phyloP scores from a whole-genome alignment of 2,113 vertebrate species.

The Toxostoma redivivum region DNA sequence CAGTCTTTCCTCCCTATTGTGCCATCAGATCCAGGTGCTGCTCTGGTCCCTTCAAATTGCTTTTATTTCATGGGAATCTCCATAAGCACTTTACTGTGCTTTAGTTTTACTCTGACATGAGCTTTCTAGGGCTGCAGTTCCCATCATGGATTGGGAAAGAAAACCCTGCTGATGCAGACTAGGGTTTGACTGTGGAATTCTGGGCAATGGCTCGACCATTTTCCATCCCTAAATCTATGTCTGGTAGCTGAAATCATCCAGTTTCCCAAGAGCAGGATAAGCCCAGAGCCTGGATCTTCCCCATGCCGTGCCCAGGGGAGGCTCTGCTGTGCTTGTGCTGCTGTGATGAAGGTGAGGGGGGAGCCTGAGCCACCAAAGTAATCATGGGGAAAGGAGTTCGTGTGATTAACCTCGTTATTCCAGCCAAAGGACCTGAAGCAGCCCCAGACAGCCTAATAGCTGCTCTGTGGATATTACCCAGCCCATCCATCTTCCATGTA shows the following conservation, averaged over 20 bases:
- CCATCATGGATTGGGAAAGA: not conserved
- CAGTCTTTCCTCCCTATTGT: not conserved
- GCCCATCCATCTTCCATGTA: slow-evolving; percentile 6
- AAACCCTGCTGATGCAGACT: not conserved
- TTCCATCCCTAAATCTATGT: not conserved
- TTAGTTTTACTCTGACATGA: not conserved
- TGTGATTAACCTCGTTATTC: slow-evolving; percentile 31
- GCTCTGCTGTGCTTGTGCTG: not conserved
- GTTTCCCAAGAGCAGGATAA: not conserved
- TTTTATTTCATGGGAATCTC: not conserved
- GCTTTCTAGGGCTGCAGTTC: not conserved
- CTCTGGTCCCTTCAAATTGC: not conserved
- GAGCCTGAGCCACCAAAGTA: not conserved
- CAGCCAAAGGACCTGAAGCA: not conserved
- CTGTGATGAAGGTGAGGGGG: not conserved
- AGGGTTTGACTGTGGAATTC: not conserved
- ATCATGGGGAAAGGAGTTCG: not conserved
- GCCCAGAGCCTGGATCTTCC: not conserved
- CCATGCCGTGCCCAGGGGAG: not conserved
- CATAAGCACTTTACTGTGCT: not conserved
- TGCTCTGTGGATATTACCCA: not conserved
- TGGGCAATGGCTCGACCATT: not conserved
- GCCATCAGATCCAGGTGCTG: not conserved
- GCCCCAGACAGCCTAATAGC: not conserved
- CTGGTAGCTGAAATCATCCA: not conserved